Conservation (phyloP, 1,140 invertebrate genomes). For the Micrasema longulum region DNA sequence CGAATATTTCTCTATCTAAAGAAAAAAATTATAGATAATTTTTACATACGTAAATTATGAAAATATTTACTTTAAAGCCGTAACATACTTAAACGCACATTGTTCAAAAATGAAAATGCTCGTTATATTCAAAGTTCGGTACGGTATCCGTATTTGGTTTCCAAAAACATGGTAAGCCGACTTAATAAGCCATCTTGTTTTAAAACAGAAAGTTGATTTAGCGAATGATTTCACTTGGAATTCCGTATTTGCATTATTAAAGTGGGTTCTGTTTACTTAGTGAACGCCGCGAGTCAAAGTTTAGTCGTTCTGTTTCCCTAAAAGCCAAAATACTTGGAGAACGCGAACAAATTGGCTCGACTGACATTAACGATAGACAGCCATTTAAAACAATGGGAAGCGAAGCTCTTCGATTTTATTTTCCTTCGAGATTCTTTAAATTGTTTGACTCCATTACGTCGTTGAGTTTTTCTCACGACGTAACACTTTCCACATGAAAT, state of each 20-base stretch:
- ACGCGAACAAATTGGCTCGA: conserved; percentile 4
- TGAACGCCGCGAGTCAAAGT: background rate
- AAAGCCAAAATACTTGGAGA: background rate
- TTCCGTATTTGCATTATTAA: conserved; percentile 12
- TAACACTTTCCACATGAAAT: no score
- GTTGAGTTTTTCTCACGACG: background rate
- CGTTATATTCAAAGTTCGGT: no score
- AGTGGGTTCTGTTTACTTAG: conserved; percentile 6
- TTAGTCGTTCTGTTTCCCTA: background rate
- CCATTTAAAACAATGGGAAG: conserved; percentile 9
- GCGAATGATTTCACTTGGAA: background rate
- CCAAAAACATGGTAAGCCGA: no score
- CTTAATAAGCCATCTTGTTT: no score
- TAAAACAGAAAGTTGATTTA: conserved; percentile 2
- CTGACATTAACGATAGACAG: conserved; percentile 3
- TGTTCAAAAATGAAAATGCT: no score
- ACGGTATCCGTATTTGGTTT: no score
- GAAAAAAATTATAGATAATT: no score
- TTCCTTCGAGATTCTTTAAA: conserved; percentile 1
- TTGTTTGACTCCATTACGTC: background rate
- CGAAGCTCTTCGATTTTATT: conserved; percentile 5
- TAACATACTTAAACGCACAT: no score
- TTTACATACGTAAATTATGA: no score
- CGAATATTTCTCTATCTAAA: no score
- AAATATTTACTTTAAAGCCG: no score